Percentiles rank a stretch among this genome's conserved stretches.
phyloP scores from a whole-genome alignment of 2,113 vertebrate species.

The Labeo rohita region DNA sequence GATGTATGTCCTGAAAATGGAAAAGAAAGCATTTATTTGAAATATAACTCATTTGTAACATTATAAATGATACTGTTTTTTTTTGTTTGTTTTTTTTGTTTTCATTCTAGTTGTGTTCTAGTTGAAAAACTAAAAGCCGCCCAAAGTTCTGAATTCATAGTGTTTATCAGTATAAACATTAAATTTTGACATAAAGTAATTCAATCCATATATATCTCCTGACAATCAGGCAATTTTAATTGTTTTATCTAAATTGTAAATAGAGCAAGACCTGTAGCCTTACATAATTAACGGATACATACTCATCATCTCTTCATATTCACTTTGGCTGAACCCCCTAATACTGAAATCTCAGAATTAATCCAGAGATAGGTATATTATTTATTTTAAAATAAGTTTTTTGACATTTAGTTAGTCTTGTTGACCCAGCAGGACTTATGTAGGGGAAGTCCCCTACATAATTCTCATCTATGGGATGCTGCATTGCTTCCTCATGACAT shows the following conservation, averaged over 20 bases:
- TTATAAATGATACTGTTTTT: neutral
- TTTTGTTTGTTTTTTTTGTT: no score
- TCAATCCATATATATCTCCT: neutral
- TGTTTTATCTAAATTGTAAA: neutral
- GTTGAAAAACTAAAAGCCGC: no score
- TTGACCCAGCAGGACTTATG: neutral
- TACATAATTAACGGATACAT: neutral
- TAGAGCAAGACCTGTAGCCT: neutral
- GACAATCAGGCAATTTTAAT: neutral
- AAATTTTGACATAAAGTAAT: neutral
- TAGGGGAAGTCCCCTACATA: no score
- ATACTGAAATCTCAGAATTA: neutral
- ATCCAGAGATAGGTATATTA: neutral
- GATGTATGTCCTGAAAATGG: neutral
- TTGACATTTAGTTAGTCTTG: neutral
- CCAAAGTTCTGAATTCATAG: no score
- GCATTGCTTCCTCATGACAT: neutral
- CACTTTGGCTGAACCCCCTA: neutral
- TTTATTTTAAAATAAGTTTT: neutral
- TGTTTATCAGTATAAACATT: neutral
- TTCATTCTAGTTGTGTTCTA: neutral
- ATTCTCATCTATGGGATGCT: neutral
- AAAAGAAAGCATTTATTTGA: neutral
- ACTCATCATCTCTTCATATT: neutral
- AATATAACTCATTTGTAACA: neutral